Conservation (phyloP, 2,888 invertebrate species). For the Orchestes rusci region DNA sequence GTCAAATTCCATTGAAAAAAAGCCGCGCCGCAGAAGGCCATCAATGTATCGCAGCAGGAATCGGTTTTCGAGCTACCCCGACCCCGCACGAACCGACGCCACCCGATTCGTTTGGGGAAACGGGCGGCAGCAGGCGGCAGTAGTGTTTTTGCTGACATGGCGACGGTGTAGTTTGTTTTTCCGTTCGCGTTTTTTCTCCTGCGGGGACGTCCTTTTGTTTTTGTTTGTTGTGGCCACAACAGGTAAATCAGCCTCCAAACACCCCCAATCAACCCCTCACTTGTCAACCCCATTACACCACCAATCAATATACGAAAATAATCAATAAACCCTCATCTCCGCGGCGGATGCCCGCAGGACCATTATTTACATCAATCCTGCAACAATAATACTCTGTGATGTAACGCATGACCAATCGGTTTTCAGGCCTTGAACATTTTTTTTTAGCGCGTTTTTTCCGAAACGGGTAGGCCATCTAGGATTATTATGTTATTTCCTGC, state of each 20-base stretch:
- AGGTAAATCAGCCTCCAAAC: no score
- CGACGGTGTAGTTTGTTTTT: conserved; percentile 45
- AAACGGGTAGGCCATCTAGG: conserved; percentile 2
- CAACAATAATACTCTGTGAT: no score
- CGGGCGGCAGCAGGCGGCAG: conserved; percentile 13
- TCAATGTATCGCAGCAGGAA: conserved; percentile 26
- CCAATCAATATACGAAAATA: no score
- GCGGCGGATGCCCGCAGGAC: no score
- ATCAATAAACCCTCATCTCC: no score
- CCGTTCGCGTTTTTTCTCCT: conserved; percentile 33
- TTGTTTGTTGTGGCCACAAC: conserved; percentile 36
- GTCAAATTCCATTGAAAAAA: no score
- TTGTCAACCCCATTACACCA: no score
- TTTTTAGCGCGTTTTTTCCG: background rate
- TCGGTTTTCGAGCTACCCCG: conserved; percentile 45
- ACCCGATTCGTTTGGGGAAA: conserved; percentile 18
- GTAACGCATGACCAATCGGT: no score
- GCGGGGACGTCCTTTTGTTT: conserved; percentile 41
- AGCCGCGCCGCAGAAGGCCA: no score
- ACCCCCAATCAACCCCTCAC: no score
- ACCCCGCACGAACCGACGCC: conserved; percentile 36
- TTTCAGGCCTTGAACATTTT: no score
- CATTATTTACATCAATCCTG: no score
- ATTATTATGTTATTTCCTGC: background rate
- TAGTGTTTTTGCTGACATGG: conserved; percentile 48